Conservation (phyloP, 2,888 invertebrate genomes). For the Holacanthella duospinosa region DNA sequence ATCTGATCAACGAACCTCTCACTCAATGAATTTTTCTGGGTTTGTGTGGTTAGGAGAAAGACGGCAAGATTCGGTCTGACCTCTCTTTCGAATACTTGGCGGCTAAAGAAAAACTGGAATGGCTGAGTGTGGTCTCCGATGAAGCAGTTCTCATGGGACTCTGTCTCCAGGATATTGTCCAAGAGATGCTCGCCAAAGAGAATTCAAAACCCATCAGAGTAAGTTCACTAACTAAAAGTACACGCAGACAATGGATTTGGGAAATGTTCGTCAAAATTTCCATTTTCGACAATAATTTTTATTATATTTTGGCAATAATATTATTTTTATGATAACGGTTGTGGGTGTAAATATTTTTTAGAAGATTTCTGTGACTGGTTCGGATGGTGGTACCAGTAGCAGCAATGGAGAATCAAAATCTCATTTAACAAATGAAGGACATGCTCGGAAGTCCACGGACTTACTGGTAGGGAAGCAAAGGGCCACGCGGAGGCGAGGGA, state of each 20-base stretch:
- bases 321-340: too few relatives aligned
- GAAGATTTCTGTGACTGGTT: neutral
- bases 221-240: too few relatives aligned
- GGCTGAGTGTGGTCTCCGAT: conserved; percentile 83
- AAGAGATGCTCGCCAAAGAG: conserved; percentile 72
- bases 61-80: conserved; percentile 46
- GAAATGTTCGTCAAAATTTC: too few relatives aligned
- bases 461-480: neutral
- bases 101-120: conserved; percentile 79
- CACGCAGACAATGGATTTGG: too few relatives aligned
- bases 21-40: too few relatives aligned
- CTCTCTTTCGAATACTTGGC: conserved; percentile 90
- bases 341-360: too few relatives aligned
- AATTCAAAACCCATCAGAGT: conserved; percentile 41
- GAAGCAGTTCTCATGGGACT: conserved; percentile 93
- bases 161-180: conserved; percentile 89
- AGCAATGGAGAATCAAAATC: neutral
- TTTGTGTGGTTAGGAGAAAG: conserved; percentile 32
- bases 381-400: neutral
- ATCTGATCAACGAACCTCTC: too few relatives aligned
- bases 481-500: neutral
- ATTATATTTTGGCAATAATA: too few relatives aligned
- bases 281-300: too few relatives aligned
- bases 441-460: neutral
- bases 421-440: neutral